Evolutionary conservation across 2,113 vertebrate species (phyloP).

Genomic region (Hydrochoerus hydrochaeris): DNA sequence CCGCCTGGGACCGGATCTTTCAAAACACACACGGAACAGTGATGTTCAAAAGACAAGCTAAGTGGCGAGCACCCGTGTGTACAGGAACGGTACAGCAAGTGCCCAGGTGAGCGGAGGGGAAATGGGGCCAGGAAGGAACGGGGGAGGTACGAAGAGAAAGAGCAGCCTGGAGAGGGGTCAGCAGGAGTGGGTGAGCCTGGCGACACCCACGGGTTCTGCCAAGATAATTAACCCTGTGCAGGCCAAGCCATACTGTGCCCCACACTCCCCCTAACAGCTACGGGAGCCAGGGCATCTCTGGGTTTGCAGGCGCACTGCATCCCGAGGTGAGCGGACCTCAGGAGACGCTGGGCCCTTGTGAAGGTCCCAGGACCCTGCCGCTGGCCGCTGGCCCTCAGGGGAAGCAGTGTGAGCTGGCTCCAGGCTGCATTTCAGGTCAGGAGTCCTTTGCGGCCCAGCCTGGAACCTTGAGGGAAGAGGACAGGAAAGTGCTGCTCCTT

Average conservation of each 20-base stretch:
- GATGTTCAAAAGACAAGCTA: neutral
- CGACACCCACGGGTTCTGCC: too few relatives aligned
- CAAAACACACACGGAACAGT: neutral
- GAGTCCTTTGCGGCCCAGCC: too few relatives aligned
- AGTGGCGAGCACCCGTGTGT: too few relatives aligned
- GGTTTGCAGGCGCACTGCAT: neutral
- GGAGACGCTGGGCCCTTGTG: neutral
- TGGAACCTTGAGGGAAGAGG: neutral
- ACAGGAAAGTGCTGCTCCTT: neutral
- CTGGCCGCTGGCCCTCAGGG: too few relatives aligned
- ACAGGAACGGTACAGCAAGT: neutral
- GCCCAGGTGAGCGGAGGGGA: neutral
- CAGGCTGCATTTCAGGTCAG: too few relatives aligned
- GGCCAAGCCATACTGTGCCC: too few relatives aligned
- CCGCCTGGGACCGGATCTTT: neutral
- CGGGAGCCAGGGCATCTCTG: neutral
- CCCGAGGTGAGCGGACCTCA: neutral
- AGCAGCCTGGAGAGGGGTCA: too few relatives aligned
- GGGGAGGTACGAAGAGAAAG: neutral
- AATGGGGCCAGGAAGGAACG: neutral
- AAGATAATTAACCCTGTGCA: neutral
- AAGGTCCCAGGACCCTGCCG: too few relatives aligned
- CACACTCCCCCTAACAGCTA: neutral
- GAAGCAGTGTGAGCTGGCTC: neutral
- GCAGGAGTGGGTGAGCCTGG: accelerated